phyloP scores from a whole-genome alignment of 2,797 vertebrate genomes.

The Pantherophis alleghaniensis region DNA sequence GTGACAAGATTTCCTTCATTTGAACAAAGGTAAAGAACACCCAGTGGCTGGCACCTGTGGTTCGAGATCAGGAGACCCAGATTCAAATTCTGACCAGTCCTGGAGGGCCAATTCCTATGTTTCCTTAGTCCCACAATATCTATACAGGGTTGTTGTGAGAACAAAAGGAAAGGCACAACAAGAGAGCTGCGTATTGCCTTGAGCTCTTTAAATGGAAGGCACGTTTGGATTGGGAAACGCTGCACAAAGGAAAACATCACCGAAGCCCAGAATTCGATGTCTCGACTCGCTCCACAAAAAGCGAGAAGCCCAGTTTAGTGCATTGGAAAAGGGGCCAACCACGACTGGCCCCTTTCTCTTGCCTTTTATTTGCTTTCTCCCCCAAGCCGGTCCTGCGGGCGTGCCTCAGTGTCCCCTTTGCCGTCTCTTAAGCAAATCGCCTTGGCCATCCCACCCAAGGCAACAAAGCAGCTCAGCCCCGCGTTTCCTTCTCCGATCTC shows the following conservation, averaged over 20 bases:
- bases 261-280: neutral
- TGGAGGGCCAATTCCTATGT: neutral
- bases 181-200: neutral
- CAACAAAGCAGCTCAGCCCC: neutral
- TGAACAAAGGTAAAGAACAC: neutral
- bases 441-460: neutral
- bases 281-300: neutral
- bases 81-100: neutral
- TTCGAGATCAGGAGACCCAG: neutral
- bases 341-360: slow-evolving; percentile 4
- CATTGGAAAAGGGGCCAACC: neutral
- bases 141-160: neutral
- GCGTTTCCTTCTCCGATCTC: neutral
- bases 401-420: neutral
- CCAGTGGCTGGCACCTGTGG: neutral
- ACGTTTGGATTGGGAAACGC: neutral
- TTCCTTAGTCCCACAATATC: neutral
- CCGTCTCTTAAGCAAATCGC: neutral
- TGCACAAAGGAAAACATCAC: neutral
- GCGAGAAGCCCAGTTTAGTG: neutral
- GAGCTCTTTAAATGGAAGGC: neutral
- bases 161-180: neutral
- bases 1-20: neutral
- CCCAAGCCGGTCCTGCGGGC: neutral
- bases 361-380: neutral